These are phyloP conservation scores for Heloderma charlesbogerti DNA, from an alignment of 2,113 vertebrate species.

Conservation along the genomic window DNA sequence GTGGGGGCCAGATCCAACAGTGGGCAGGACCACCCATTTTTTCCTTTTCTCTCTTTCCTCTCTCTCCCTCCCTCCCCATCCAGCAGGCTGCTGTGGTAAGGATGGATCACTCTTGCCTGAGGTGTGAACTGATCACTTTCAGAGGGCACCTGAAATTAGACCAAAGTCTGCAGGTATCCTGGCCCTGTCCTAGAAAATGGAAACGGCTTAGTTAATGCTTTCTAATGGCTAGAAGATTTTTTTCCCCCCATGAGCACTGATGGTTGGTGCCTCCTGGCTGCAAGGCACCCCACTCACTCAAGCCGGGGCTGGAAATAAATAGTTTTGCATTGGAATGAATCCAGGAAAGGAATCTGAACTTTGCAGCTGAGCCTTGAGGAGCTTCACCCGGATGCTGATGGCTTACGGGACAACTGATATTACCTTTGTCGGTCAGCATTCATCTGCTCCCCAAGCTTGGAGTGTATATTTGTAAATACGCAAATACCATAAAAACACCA, in stretches of 20 bases:
- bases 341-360: not conserved
- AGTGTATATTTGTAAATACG: not conserved
- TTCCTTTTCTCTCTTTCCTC: no score
- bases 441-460: not conserved
- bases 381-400: not conserved
- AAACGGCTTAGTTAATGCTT: not conserved
- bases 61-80: no score
- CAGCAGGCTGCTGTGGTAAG: no score
- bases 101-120: no score
- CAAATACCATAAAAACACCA: not conserved
- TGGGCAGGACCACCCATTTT: no score
- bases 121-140: no score
- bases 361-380: not conserved
- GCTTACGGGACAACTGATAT: not conserved
- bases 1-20: no score
- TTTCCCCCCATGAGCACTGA: not conserved
- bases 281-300: not conserved
- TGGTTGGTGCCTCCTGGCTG: not conserved
- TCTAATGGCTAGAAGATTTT: not conserved
- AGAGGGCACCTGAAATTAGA: not conserved
- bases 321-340: not conserved
- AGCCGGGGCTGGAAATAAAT: not conserved
- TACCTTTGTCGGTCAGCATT: no score
- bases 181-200: not conserved
- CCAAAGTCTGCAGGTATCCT: not conserved